Evolutionary conservation across 2,888 invertebrate genomes (phyloP).

Genomic region (Ditula angustiorana): DNA sequence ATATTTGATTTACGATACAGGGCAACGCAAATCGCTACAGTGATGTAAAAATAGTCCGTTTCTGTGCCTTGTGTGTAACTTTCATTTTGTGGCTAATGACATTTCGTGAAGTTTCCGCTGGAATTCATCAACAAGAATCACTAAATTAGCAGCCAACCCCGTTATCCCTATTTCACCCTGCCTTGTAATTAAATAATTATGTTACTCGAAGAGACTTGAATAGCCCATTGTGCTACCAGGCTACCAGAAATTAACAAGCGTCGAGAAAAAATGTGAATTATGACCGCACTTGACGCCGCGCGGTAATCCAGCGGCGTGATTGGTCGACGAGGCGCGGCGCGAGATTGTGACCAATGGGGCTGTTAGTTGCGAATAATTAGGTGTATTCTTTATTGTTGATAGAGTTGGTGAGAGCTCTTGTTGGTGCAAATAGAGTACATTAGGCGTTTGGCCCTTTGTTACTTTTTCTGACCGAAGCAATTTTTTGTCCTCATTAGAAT

Average conservation of each 20-base stretch:
- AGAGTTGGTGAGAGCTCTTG: constrained; percentile 23
- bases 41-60: no score
- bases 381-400: constrained; percentile 27
- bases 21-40: no score
- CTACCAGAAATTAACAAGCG: constrained; percentile 59
- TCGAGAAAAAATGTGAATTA: constrained; percentile 61
- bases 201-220: constrained; percentile 58
- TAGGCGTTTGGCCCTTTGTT: constrained; percentile 16
- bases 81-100: no score
- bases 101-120: no score
- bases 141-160: constrained; percentile 17
- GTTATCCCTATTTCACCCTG: constrained; percentile 41
- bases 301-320: constrained; percentile 52
- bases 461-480: no score
- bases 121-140: constrained; percentile 46
- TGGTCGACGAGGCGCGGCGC: constrained; percentile 8
- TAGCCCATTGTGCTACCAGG: constrained; percentile 59
- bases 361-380: constrained; percentile 35
- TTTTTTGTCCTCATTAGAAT: no score
- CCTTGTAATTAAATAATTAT: constrained; percentile 58
- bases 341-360: constrained; percentile 27
- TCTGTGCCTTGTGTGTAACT: no score
- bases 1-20: no score
- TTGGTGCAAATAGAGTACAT: constrained; percentile 20
- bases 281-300: constrained; percentile 63